Percentiles rank a stretch among this genome's conserved stretches.
These are phyloP conservation scores for Chionis minor DNA, from an alignment of 2,113 vertebrate genomes.

Conservation along the genomic window DNA sequence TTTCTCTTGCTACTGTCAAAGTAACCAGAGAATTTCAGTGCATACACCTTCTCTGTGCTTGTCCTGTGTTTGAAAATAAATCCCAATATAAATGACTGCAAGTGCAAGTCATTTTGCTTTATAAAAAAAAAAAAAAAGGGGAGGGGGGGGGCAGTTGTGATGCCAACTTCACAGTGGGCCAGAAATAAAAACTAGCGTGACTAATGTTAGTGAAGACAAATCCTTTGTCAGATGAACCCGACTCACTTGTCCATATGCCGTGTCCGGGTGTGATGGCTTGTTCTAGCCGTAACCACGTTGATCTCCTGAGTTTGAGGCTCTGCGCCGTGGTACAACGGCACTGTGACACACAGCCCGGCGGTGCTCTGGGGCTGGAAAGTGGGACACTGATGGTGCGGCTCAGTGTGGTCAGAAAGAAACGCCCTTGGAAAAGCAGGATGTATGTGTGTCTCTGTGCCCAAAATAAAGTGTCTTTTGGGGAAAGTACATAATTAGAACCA, in stretches of 20 bases:
- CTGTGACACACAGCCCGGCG: no score
- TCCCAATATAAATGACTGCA: not conserved
- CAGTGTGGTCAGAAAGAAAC: not conserved
- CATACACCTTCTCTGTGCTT: not conserved
- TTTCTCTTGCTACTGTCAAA: not conserved
- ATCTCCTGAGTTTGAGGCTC: not conserved
- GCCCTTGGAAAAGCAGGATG: not conserved
- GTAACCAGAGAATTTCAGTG: not conserved
- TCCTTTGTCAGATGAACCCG: not conserved
- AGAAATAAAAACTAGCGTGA: not conserved
- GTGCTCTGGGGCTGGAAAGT: not conserved
- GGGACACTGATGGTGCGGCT: not conserved
- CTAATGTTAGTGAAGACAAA: not conserved
- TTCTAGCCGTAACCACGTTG: accelerated
- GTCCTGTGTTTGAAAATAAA: not conserved
- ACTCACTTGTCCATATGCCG: accelerated
- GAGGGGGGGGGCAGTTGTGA: not conserved
- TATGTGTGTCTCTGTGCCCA: not conserved
- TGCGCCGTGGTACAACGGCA: no score
- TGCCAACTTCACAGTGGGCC: not conserved
- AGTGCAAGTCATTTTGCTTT: not conserved
- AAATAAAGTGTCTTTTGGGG: not conserved
- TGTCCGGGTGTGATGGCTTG: not conserved
- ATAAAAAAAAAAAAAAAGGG: no score
- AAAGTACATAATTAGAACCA: not conserved